phyloP scores from a whole-genome alignment of 2,888 invertebrate species.

The Lepidochitona cinerea region DNA sequence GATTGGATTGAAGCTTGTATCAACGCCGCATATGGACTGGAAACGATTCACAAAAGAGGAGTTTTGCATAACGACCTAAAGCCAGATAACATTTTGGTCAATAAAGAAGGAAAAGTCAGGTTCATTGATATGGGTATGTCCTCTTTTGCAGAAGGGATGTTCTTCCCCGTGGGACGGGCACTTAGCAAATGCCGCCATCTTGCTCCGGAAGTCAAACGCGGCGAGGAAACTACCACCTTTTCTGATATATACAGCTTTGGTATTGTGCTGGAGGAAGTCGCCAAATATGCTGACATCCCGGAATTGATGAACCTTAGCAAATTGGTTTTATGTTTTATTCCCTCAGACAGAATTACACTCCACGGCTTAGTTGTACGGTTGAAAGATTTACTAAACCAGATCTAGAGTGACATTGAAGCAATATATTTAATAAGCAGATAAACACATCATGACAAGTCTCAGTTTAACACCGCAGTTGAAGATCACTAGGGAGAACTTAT shows the following conservation, averaged over 20 bases:
- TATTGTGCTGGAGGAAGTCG: not conserved
- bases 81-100: not conserved
- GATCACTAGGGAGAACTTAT: no score
- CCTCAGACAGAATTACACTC: no score
- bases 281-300: not conserved
- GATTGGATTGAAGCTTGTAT: not conserved
- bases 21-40: not conserved
- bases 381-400: no score
- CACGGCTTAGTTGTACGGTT: no score
- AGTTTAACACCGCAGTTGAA: no score
- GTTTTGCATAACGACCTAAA: not conserved
- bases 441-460: no score
- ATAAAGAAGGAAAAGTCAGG: not conserved
- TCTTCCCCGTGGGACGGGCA: not conserved
- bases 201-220: not conserved
- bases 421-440: no score
- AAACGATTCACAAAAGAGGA: not conserved
- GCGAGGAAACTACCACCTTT: not conserved
- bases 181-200: not conserved
- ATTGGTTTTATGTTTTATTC: no score
- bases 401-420: no score
- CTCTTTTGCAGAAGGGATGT: no score
- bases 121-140: not conserved
- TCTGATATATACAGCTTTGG: not conserved
- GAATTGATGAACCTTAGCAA: not conserved